phyloP scores from a whole-genome alignment of 2,888 invertebrate species.

The Melitaea athalia region DNA sequence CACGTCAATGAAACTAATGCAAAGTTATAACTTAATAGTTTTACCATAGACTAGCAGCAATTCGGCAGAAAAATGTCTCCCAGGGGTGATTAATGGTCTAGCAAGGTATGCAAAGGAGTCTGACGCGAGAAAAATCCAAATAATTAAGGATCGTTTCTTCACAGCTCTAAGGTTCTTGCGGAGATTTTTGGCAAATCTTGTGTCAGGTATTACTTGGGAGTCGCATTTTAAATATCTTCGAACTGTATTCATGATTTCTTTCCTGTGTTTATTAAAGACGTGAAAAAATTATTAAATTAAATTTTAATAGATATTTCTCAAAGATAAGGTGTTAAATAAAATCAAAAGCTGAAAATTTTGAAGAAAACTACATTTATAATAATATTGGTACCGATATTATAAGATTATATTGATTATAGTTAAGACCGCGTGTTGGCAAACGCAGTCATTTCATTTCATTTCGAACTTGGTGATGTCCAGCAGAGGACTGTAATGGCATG shows the following conservation, averaged over 20 bases:
- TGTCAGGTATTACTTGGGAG: slow-evolving; percentile 41
- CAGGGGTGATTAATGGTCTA: slow-evolving; percentile 50
- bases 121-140: slow-evolving; percentile 54
- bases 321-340: too few species aligned
- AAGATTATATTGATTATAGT: too few species aligned
- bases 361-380: too few species aligned
- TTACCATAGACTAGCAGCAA: slow-evolving; percentile 50
- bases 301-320: not conserved
- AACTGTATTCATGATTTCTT: slow-evolving; percentile 48
- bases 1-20: too few species aligned
- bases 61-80: slow-evolving; percentile 55
- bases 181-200: slow-evolving; percentile 54
- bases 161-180: slow-evolving; percentile 47
- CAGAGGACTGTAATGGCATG: too few species aligned
- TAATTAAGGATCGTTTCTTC: slow-evolving; percentile 56
- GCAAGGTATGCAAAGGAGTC: slow-evolving; percentile 51
- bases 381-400: too few species aligned
- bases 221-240: slow-evolving; percentile 48
- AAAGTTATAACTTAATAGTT: not conserved
- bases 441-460: too few species aligned
- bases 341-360: too few species aligned
- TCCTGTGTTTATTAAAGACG: slow-evolving; percentile 41
- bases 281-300: not conserved
- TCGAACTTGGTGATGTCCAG: too few species aligned
- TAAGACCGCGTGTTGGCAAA: too few species aligned